A percentile compares a stretch with the other conserved stretches of the same genome.
Conservation (phyloP, 2,888 invertebrate species). For the Tenthredo scrophulariae region DNA sequence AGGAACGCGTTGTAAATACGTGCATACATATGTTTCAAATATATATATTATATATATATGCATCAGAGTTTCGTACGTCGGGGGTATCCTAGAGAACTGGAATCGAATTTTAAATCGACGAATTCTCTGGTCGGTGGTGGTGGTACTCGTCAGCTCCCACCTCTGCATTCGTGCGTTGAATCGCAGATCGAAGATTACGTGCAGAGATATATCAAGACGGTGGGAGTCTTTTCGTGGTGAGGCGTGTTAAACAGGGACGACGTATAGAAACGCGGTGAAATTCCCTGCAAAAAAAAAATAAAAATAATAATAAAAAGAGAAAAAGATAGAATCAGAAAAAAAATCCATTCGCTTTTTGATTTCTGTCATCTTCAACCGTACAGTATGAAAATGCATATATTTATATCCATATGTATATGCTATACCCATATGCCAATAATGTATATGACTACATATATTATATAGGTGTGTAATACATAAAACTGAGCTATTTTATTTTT, state of each 20-base stretch:
- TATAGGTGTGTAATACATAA: neutral
- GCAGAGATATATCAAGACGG: constrained; percentile 46
- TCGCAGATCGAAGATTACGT: constrained; percentile 52
- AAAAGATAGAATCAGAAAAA: neutral
- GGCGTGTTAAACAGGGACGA: constrained; percentile 36
- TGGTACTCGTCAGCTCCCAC: constrained; percentile 44
- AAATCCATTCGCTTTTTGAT: neutral
- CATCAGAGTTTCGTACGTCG: neutral
- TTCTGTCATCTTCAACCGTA: neutral
- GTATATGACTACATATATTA: neutral
- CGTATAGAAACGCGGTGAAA: constrained; percentile 41
- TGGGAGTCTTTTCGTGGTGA: constrained; percentile 42
- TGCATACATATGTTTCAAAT: neutral
- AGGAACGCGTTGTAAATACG: neutral
- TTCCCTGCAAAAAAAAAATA: neutral
- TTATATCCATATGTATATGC: too few species aligned
- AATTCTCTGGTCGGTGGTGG: constrained; percentile 25
- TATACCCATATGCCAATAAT: neutral
- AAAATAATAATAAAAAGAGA: neutral
- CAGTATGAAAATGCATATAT: neutral
- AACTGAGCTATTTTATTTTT: neutral
- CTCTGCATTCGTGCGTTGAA: constrained; percentile 50
- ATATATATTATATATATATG: neutral
- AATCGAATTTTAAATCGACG: constrained; percentile 51
- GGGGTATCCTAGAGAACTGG: constrained; percentile 15